Base-by-base conservation (phyloP, 2,888 invertebrate species). In the Mycalesis mineus region DNA sequence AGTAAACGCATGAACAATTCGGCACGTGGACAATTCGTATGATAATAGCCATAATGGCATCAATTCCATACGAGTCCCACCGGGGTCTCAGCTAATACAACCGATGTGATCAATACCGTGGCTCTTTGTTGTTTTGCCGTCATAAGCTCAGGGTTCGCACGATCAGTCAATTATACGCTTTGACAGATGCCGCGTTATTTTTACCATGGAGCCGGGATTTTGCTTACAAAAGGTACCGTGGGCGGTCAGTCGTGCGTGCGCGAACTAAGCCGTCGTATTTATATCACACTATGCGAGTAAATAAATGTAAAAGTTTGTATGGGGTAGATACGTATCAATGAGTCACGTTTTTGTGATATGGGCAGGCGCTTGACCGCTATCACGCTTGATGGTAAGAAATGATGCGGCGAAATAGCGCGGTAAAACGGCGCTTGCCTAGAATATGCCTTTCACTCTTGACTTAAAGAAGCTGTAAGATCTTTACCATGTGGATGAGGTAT, bases 1-100 rank as follows among this genome's bases (percentile, higher is more conserved):
- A 48, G 49, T 41, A 11, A 29, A 51, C 11, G 36, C 29, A 15
- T 41, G 52, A 22, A 13, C 36, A 33, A 17, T 33, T 22, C 22
- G 52, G 17, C 49, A 42, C 45, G 39, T 53, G 50, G 39, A 45
- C 29, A 62, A 64, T 66, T 61, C 47, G 14, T 31, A 9, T 14
- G 33, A 47, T 47, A 15, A 33, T 55, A 49, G 64, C 65, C n/a
- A n/a, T n/a, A n/a, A 70, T 77, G 64, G 81, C 80, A 76, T 82
- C 80, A 74, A 82, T 84, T 81, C 79, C 80, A 78, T 74, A 74
- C 75, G 66, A 64, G 64, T 71, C 75, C 71, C 69, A 63, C 61
- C 66, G 68, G 68, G 68, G 72, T 62, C 66, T 58, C 61, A 7
- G 33, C 42, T 22, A 52, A 42, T 52, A 33, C 14, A 17, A 11